phyloP scores from a whole-genome alignment of 2,797 vertebrate species.

The Parotocinclus haroldoi region DNA sequence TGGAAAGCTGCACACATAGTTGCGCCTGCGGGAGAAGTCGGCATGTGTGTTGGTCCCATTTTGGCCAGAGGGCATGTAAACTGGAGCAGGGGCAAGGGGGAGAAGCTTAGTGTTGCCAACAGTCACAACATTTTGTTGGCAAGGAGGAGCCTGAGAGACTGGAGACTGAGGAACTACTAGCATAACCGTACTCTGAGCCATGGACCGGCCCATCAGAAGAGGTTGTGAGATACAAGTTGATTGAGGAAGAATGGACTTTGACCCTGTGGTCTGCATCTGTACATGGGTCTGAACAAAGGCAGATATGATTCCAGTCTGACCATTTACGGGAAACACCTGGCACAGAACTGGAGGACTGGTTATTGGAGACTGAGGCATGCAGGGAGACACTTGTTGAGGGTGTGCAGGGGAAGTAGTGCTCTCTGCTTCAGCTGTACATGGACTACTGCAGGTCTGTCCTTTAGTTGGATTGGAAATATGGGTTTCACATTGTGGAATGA shows the following conservation, averaged over 20 bases:
- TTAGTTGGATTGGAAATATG: constrained; percentile 29
- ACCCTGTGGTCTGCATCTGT: constrained; percentile 62
- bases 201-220: constrained; percentile 76
- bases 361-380: constrained; percentile 60
- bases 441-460: constrained; percentile 23
- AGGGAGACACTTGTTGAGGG: constrained; percentile 39
- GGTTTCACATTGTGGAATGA: constrained; percentile 9
- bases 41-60: constrained; percentile 65
- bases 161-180: constrained; percentile 83
- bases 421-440: constrained; percentile 40
- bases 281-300: constrained; percentile 80
- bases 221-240: constrained; percentile 67
- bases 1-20: constrained; percentile 87
- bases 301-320: constrained; percentile 77
- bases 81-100: constrained; percentile 88
- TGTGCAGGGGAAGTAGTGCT: constrained; percentile 35
- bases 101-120: constrained; percentile 86
- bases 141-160: constrained; percentile 61
- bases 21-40: constrained; percentile 88
- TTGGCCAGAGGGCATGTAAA: constrained; percentile 82
- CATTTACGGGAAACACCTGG: constrained; percentile 84
- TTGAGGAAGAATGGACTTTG: constrained; percentile 78
- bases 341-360: constrained; percentile 78
- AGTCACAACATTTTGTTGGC: constrained; percentile 73
- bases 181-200: constrained; percentile 89